These are phyloP conservation scores for Ryuthela nishihirai DNA, from an alignment of 2,888 invertebrate species.

Conservation along the genomic window DNA sequence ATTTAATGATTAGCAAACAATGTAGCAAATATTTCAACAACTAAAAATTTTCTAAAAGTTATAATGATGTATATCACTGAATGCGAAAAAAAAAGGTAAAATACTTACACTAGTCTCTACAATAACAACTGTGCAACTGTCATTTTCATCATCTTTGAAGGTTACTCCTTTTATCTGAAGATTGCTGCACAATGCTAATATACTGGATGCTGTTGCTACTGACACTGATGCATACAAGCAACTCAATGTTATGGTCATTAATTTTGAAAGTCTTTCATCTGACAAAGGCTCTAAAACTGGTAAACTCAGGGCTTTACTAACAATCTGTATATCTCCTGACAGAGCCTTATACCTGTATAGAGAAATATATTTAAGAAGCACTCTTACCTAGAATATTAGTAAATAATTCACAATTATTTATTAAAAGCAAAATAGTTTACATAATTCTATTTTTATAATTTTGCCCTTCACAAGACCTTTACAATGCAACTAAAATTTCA, in stretches of 20 bases:
- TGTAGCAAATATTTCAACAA: too few species aligned
- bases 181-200: constrained; percentile 38
- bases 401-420: too few species aligned
- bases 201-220: constrained; percentile 51
- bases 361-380: too few species aligned
- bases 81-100: too few species aligned
- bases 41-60: too few species aligned
- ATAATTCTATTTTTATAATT: constrained; percentile 3
- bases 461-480: neutral
- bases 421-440: too few species aligned
- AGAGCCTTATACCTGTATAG: constrained; percentile 67
- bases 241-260: constrained; percentile 76
- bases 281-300: constrained; percentile 85
- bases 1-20: too few species aligned
- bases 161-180: constrained; percentile 38
- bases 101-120: constrained; percentile 69
- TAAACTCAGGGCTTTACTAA: constrained; percentile 75
- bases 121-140: constrained; percentile 72
- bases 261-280: constrained; percentile 72
- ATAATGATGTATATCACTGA: too few species aligned
- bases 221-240: constrained; percentile 64
- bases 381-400: too few species aligned
- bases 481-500: too few species aligned
- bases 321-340: constrained; percentile 77
- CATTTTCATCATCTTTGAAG: constrained; percentile 67